Percentiles rank a stretch among this genome's conserved stretches.
Evolutionary conservation across 2,113 vertebrate genomes (phyloP).

Genomic region (Lophura nycthemera): DNA sequence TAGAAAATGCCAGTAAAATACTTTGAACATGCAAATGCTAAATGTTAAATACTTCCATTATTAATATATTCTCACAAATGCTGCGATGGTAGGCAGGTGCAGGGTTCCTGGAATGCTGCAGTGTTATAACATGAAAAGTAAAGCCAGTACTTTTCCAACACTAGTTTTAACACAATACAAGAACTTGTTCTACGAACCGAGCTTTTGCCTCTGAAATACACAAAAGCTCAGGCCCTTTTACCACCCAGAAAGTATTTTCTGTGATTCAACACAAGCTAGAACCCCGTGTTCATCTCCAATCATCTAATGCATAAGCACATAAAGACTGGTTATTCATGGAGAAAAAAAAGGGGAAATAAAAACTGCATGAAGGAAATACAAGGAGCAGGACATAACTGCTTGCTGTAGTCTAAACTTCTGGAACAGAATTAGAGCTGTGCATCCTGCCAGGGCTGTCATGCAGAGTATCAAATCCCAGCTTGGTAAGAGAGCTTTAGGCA

Average conservation of each 20-base stretch:
- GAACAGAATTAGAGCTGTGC: not conserved
- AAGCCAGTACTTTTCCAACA: not conserved
- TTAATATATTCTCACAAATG: not conserved
- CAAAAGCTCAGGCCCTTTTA: not conserved
- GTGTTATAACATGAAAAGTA: not conserved
- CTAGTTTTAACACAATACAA: not conserved
- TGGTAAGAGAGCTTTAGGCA: not conserved
- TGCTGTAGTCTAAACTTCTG: not conserved
- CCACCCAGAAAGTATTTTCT: not conserved
- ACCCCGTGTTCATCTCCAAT: not conserved
- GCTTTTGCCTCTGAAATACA: not conserved
- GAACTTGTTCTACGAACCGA: not conserved
- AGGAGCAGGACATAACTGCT: not conserved
- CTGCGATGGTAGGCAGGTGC: not conserved
- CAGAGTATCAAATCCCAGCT: not conserved
- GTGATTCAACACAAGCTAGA: not conserved
- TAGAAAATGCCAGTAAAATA: constrained; percentile 27
- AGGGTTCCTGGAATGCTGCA: not conserved
- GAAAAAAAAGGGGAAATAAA: not conserved
- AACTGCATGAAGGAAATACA: not conserved
- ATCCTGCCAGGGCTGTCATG: not conserved
- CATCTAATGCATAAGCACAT: not conserved
- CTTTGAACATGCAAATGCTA: constrained; percentile 30
- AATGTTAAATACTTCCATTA: constrained; percentile 37
- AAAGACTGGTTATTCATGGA: not conserved